A percentile compares a stretch with the other conserved stretches of the same genome.
Conservation (phyloP, 2,113 vertebrate genomes). For the Cyprinodon tularosa region DNA sequence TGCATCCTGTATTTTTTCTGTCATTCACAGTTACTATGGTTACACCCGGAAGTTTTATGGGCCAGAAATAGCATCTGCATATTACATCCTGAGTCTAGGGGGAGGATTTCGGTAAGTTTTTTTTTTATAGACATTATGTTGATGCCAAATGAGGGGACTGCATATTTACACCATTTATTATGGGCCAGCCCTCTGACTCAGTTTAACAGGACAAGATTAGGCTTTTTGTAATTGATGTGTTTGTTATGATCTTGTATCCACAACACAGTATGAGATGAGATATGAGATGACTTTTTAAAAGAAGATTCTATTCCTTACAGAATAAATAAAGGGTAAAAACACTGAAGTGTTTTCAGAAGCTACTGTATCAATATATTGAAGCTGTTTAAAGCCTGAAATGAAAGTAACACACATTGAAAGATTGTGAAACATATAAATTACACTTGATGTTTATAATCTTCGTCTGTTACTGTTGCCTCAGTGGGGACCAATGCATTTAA, state of each 20-base stretch:
- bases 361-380: too few species aligned
- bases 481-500: too few species aligned
- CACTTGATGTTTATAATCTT: too few species aligned
- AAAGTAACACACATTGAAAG: too few species aligned
- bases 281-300: too few species aligned
- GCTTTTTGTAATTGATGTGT: neutral
- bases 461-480: too few species aligned
- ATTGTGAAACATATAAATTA: too few species aligned
- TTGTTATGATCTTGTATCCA: neutral
- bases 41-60: conserved; percentile 62
- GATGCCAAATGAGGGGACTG: neutral
- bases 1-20: neutral
- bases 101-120: conserved; percentile 83
- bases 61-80: conserved; percentile 68
- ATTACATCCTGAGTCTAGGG: conserved; percentile 76
- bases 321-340: too few species aligned
- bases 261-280: too few species aligned
- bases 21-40: conserved; percentile 69
- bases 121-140: neutral
- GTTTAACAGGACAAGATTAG: neutral
- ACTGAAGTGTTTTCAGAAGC: too few species aligned
- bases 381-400: too few species aligned
- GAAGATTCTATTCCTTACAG: too few species aligned
- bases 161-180: neutral
- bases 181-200: neutral